Conservation (phyloP, 2,113 vertebrate genomes). For the Labeo rohita region DNA sequence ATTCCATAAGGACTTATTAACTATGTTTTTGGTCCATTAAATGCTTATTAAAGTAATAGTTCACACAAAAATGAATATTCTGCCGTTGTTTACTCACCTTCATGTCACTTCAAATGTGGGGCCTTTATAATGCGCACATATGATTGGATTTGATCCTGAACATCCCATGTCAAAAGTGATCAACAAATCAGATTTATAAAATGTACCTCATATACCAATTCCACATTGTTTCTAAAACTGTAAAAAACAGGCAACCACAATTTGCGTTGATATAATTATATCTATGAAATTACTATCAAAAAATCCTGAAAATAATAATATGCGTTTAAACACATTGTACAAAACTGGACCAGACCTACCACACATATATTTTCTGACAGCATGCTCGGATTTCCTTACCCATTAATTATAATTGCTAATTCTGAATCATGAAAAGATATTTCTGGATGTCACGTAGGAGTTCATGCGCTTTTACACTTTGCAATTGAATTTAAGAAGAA, state of each 20-base stretch:
- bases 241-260: background rate
- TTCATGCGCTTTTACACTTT: background rate
- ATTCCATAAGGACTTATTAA: conserved; percentile 30
- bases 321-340: no score
- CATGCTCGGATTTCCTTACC: background rate
- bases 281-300: background rate
- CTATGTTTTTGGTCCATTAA: conserved; percentile 37
- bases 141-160: background rate
- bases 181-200: background rate
- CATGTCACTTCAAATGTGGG: background rate
- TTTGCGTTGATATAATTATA: background rate
- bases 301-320: background rate
- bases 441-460: background rate
- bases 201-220: background rate
- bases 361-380: no score
- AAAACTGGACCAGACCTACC: no score
- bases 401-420: no score
- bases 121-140: background rate
- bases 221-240: background rate
- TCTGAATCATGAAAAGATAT: background rate
- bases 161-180: background rate
- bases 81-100: background rate
- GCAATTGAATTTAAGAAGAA: background rate
- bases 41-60: conserved; percentile 31
- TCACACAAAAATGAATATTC: background rate